These are phyloP conservation scores for Gopherus flavomarginatus DNA, from an alignment of 2,113 vertebrate genomes.

Conservation along the genomic window DNA sequence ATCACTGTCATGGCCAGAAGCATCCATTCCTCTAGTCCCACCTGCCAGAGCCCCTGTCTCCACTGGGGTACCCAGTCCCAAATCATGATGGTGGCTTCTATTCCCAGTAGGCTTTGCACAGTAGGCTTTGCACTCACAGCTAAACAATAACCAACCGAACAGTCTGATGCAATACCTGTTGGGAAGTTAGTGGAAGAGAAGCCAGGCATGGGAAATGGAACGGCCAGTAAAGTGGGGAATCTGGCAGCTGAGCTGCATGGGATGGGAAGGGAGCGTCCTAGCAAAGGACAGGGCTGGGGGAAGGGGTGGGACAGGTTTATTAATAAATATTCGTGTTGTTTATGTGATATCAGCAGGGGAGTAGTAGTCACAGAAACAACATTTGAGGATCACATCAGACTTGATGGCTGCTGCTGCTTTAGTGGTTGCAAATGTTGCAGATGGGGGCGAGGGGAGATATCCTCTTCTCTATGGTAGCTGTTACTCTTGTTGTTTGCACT, in stretches of 20 bases:
- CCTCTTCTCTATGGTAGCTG: not conserved
- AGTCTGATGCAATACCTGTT: not conserved
- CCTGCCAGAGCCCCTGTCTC: not conserved
- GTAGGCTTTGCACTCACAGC: not conserved
- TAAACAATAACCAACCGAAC: not conserved
- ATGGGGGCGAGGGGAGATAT: not conserved
- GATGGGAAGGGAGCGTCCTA: not conserved
- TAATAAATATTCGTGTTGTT: fast-evolving
- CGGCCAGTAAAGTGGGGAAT: not conserved
- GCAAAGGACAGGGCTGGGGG: not conserved
- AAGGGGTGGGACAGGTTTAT: not conserved
- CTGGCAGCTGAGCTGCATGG: not conserved
- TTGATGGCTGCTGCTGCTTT: not conserved
- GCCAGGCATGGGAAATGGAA: not conserved
- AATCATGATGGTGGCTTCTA: not conserved
- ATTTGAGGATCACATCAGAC: not conserved
- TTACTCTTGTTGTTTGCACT: not conserved
- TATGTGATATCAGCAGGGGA: not conserved
- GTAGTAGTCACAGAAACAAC: not conserved
- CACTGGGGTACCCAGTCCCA: not conserved
- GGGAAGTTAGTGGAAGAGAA: not conserved
- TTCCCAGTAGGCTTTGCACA: not conserved
- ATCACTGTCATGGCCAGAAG: not conserved
- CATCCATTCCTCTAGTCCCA: not conserved
- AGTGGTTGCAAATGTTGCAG: not conserved